Percentiles rank a stretch among this genome's conserved stretches.
These are phyloP conservation scores for Taeniopygia guttata DNA, from an alignment of 2,797 vertebrate genomes.

Conservation along the genomic window DNA sequence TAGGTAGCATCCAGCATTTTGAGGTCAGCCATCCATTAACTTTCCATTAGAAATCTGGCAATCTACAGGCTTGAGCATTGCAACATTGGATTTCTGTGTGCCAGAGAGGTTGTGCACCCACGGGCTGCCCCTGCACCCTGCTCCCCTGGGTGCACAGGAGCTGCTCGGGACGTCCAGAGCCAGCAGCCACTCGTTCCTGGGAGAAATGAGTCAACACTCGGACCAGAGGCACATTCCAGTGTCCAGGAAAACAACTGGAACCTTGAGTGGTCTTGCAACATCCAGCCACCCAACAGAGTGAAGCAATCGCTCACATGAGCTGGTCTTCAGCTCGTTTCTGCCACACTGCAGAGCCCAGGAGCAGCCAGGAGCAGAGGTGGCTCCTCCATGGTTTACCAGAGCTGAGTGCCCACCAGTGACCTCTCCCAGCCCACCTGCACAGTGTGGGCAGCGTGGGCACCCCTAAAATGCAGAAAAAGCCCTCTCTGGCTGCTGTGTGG, in stretches of 20 bases:
- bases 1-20: slow-evolving; percentile 6
- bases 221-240: slow-evolving; percentile 1
- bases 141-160: not conserved
- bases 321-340: not conserved
- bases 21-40: slow-evolving; percentile 23
- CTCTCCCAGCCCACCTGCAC: not conserved
- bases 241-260: slow-evolving; percentile 22
- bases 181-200: not conserved
- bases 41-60: slow-evolving; percentile 46
- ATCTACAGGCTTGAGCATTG: not conserved
- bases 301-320: not conserved
- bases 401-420: not conserved
- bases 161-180: not conserved
- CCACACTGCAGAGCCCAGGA: not conserved
- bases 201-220: slow-evolving; percentile 1
- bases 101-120: not conserved
- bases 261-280: slow-evolving; percentile 42
- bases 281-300: not conserved
- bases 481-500: rapidly evolving
- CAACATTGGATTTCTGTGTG: not conserved
- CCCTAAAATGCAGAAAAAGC: not conserved
- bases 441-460: not conserved
- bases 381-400: rapidly evolving
- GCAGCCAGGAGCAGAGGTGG: not conserved
- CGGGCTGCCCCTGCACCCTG: not conserved